These are phyloP conservation scores for Drosophila bocqueti DNA, from an alignment of 1,140 invertebrate species.

Conservation along the genomic window DNA sequence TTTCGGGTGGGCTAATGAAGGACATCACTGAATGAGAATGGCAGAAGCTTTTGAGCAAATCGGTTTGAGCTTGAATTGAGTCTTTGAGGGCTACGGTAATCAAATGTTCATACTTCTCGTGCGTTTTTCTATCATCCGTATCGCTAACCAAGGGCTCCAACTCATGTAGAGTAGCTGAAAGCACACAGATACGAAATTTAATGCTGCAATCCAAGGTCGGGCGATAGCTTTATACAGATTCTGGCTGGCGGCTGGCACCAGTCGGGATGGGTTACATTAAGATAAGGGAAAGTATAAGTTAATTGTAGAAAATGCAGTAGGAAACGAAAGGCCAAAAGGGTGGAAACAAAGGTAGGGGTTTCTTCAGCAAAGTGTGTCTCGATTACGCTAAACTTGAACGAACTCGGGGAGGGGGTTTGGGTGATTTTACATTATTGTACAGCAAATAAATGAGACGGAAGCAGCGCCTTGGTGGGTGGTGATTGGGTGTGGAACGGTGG, in stretches of 20 bases:
- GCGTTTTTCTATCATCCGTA: slow-evolving; percentile 86
- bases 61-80: slow-evolving; percentile 9
- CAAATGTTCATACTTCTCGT: slow-evolving; percentile 81
- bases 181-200: slow-evolving; percentile 77
- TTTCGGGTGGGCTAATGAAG: slow-evolving; percentile 48
- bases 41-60: slow-evolving; percentile 59
- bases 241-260: slow-evolving; percentile 47
- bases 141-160: slow-evolving; percentile 92
- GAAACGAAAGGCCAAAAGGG: slow-evolving; percentile 60
- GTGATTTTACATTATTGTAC: slow-evolving; percentile 60
- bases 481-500: slow-evolving; percentile 27
- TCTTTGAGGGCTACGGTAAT: slow-evolving; percentile 36
- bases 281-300: slow-evolving; percentile 44
- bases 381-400: slow-evolving; percentile 57
- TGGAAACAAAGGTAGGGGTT: slow-evolving; percentile 45
- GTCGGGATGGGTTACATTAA: slow-evolving; percentile 51
- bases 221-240: slow-evolving; percentile 33
- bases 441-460: slow-evolving; percentile 78
- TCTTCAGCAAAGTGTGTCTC: slow-evolving; percentile 74
- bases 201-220: slow-evolving; percentile 47
- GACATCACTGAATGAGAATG: slow-evolving; percentile 53
- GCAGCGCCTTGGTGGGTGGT: slow-evolving; percentile 38
- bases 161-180: slow-evolving; percentile 86
- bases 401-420: slow-evolving; percentile 41
- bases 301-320: slow-evolving; percentile 52